Percentiles rank a stretch among this genome's conserved stretches.
These are phyloP conservation scores for Drosophila pegasa DNA, from an alignment of 2,888 invertebrate genomes.

Conservation along the genomic window DNA sequence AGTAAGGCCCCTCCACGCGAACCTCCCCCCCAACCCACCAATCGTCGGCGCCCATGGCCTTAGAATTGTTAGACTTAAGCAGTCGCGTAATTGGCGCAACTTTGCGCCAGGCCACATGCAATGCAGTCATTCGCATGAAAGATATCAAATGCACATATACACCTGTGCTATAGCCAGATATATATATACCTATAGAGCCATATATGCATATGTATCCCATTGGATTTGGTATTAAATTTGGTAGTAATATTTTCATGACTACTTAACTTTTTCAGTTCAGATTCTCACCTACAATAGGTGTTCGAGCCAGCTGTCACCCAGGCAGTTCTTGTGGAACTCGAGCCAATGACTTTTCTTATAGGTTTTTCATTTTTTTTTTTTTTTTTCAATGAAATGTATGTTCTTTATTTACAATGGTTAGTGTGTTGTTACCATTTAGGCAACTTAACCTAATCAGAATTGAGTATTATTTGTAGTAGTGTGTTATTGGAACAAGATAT, in stretches of 20 bases:
- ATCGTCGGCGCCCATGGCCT: constrained; percentile 2
- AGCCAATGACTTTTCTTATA: too few species aligned
- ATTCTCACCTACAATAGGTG: background rate
- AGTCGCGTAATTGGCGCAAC: constrained; percentile 25
- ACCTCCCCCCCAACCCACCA: background rate
- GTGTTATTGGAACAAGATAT: too few species aligned
- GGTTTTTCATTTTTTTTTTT: too few species aligned
- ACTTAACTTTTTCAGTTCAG: background rate
- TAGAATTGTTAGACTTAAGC: constrained; percentile 13
- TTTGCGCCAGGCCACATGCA: constrained; percentile 19
- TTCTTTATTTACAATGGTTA: too few species aligned
- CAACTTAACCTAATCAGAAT: too few species aligned
- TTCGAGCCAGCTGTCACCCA: too few species aligned
- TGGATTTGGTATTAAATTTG: background rate
- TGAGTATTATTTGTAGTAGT: too few species aligned
- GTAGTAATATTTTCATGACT: background rate
- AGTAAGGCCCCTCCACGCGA: background rate
- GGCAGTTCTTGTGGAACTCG: too few species aligned
- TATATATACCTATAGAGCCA: too few species aligned
- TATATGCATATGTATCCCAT: background rate
- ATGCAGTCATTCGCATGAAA: constrained; percentile 3
- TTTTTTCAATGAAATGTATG: too few species aligned
- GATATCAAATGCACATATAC: constrained; percentile 2
- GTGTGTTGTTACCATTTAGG: too few species aligned
- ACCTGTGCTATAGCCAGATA: background rate